phyloP scores from a whole-genome alignment of 2,888 invertebrate genomes.

The Orchestes rusci region DNA sequence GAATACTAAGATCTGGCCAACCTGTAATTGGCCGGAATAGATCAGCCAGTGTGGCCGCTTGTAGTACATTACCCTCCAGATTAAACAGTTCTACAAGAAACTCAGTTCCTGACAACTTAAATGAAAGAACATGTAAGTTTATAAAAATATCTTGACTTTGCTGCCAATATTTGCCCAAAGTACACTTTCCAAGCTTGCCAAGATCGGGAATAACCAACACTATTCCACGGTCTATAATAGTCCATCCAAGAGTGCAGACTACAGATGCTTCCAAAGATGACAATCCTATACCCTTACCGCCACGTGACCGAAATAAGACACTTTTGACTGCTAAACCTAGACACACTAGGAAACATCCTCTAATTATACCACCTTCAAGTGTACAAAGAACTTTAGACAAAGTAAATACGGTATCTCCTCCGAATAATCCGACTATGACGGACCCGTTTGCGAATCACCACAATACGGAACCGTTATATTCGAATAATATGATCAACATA shows the following conservation, averaged over 20 bases:
- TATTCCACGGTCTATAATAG: constrained; percentile 22
- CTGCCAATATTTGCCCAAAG: neutral
- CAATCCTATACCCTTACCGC: constrained; percentile 73
- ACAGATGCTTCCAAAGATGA: constrained; percentile 32
- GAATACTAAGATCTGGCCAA: constrained; percentile 55
- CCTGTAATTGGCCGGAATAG: constrained; percentile 47
- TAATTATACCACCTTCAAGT: constrained; percentile 62
- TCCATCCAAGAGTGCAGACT: constrained; percentile 9
- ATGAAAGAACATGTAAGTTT: constrained; percentile 28
- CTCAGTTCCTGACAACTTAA: constrained; percentile 34
- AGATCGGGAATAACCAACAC: constrained; percentile 19
- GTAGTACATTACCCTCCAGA: constrained; percentile 32
- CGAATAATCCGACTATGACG: constrained; percentile 32
- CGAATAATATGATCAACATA: constrained; percentile 34
- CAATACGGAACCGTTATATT: constrained; percentile 33
- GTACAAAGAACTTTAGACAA: constrained; percentile 57
- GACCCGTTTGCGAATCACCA: constrained; percentile 31
- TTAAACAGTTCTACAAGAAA: constrained; percentile 29
- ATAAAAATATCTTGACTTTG: constrained; percentile 1
- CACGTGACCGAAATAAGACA: constrained; percentile 61
- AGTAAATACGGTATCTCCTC: constrained; percentile 45
- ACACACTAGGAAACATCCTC: constrained; percentile 74
- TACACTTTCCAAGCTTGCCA: constrained; percentile 29
- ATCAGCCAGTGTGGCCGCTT: constrained; percentile 35
- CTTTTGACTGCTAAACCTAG: constrained; percentile 59